These are phyloP conservation scores for Dorcus hopei DNA, from an alignment of 2,888 invertebrate genomes.

Conservation along the genomic window DNA sequence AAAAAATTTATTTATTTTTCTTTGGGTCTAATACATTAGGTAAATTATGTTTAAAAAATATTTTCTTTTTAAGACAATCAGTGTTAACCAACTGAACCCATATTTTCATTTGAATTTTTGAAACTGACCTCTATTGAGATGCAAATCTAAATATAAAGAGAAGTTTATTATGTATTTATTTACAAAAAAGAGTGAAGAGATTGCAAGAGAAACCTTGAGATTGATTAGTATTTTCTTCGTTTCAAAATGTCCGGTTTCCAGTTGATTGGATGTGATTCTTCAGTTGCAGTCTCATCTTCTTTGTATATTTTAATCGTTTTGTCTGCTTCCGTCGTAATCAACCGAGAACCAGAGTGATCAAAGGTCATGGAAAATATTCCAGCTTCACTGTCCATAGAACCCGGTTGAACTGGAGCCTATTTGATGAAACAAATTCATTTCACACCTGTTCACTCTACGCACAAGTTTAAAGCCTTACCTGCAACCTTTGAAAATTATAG, in stretches of 20 bases:
- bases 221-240: conserved; percentile 76
- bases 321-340: conserved; percentile 97
- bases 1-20: too few species aligned
- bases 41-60: too few species aligned
- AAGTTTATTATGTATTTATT: not conserved
- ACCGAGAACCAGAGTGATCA: conserved; percentile 90
- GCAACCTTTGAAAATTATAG: conserved; percentile 94
- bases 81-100: too few species aligned
- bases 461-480: conserved; percentile 48
- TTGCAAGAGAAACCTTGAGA: not conserved
- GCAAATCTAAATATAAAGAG: too few species aligned
- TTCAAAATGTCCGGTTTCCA: conserved; percentile 97
- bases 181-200: not conserved
- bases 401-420: conserved; percentile 92
- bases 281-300: conserved; percentile 93
- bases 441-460: not conserved
- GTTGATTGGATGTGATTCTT: conserved; percentile 94
- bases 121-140: too few species aligned
- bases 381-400: conserved; percentile 98
- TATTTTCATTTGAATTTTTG: too few species aligned
- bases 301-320: conserved; percentile 99
- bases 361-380: conserved; percentile 95
- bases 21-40: too few species aligned
- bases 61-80: too few species aligned
- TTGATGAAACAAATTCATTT: conserved; percentile 25